These are phyloP conservation scores for Neocrepidodera transversa DNA, from an alignment of 2,888 invertebrate species.

Conservation along the genomic window DNA sequence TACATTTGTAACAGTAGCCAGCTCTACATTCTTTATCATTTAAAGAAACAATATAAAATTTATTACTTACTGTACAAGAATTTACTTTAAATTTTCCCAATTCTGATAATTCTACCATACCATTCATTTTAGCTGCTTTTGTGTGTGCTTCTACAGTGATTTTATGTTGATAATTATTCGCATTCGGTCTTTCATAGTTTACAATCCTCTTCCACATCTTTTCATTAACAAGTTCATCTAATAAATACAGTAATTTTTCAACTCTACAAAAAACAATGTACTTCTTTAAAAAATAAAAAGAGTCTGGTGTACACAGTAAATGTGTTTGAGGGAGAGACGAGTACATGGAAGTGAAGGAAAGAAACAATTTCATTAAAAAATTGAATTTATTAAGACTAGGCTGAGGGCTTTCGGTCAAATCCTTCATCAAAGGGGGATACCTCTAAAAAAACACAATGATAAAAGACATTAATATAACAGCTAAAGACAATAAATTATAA, in stretches of 20 bases:
- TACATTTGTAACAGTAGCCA: background rate
- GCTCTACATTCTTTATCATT: slow-evolving; percentile 29
- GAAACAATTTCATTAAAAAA: too few species aligned
- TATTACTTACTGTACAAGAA: slow-evolving; percentile 8
- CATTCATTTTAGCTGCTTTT: slow-evolving; percentile 31
- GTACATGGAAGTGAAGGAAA: too few species aligned
- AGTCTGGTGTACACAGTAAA: too few species aligned
- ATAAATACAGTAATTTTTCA: slow-evolving; percentile 27
- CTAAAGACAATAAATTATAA: too few species aligned
- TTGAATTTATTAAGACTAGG: too few species aligned
- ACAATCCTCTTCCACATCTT: slow-evolving; percentile 39
- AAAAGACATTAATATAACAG: too few species aligned
- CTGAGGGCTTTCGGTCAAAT: too few species aligned
- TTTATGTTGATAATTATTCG: slow-evolving; percentile 36
- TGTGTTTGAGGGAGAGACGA: too few species aligned
- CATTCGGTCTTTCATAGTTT: slow-evolving; percentile 34
- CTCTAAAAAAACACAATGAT: too few species aligned
- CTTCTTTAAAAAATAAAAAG: too few species aligned
- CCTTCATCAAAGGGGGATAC: too few species aligned
- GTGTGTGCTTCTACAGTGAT: slow-evolving; percentile 32
- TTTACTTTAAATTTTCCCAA: background rate
- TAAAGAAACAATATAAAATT: slow-evolving; percentile 23
- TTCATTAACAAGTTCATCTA: slow-evolving; percentile 33
- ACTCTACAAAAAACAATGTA: too few species aligned
- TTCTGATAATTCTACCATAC: slow-evolving; percentile 16